Conservation (phyloP, 2,113 vertebrate genomes). For the Pachycephala philippinensis region DNA sequence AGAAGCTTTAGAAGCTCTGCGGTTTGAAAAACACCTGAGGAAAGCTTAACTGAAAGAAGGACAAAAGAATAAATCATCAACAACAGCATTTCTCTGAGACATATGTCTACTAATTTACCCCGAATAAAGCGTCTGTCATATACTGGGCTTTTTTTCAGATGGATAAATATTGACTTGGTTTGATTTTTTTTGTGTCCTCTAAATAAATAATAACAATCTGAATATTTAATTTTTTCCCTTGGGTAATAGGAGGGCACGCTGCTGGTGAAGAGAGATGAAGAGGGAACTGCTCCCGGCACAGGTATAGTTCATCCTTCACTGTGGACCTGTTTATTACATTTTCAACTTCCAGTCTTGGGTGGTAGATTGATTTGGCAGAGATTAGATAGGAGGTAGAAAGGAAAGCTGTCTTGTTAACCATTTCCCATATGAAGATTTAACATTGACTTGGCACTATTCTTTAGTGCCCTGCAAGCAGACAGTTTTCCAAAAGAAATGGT, state of each 20-base stretch:
- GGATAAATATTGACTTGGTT: conserved; percentile 60
- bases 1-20: conserved; percentile 8
- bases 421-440: conserved; percentile 46
- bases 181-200: not conserved
- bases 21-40: conserved; percentile 48
- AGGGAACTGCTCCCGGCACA: not conserved
- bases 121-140: conserved; percentile 18
- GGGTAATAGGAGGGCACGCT: not conserved
- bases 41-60: conserved; percentile 44
- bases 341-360: conserved; percentile 18
- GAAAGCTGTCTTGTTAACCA: conserved; percentile 50
- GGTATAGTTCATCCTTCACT: not conserved
- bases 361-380: conserved; percentile 51
- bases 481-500: conserved; percentile 19
- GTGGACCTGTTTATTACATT: conserved; percentile 23
- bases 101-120: conserved; percentile 39
- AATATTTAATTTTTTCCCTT: conserved; percentile 56
- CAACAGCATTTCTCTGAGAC: conserved; percentile 25
- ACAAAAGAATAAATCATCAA: conserved; percentile 58
- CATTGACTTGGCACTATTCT: conserved; percentile 29
- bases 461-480: not conserved
- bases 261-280: conserved; percentile 11
- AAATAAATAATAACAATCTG: conserved; percentile 61
- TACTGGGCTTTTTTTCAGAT: conserved; percentile 17
- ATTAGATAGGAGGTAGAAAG: conserved; percentile 21